Evolutionary conservation across 2,888 invertebrate species (phyloP), one percentile per base, ranked within the genome.

Genomic region (Drosophila anomalata): DNA sequence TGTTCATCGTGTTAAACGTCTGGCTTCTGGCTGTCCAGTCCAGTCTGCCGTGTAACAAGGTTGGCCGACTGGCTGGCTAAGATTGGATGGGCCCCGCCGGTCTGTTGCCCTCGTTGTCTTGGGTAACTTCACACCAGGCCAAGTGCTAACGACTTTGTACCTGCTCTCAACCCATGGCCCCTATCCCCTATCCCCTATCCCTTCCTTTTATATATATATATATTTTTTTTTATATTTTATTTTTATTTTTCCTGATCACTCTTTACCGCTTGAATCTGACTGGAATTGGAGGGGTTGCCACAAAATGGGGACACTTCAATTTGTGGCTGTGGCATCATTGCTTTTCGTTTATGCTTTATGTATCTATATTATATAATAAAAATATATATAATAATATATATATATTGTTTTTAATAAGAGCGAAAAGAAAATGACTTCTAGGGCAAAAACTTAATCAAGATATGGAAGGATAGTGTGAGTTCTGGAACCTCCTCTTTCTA

Each of bases 91-190:
- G 22, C 36, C 42, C 44, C 14, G 14, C 14, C 14, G 26, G 42
- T 42, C 51, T 2, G 26, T 8, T 57, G 41, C 36, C 52, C 58
- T 73, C 66, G 68, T 74, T 76, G 77, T 60, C 85, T 79, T 73
- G 74, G 65, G 63, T 50, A 75, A 79, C 77, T 82, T 87, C 79
- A 87, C 85, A 87, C 79, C 83, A 82, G 26, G 71, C 73, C 58
- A 88, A 84, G 84, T 84, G 84, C 85, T 78, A 88, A 84, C 81
- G 70, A 88, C 73, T 87, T 84, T 73, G 76, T 88, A 88, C 84
- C 87, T 84, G 87, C 74, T 72, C 74, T 65, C 11, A 7, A n/a
- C 20, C 42, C 39, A 53, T 36, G 20, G 9, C 22, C 14, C 22
- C 22, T 22, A 4, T 3, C 22, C 22, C 22, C 22, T 22, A 4